Evolutionary conservation across 2,113 vertebrate species (phyloP).

Genomic region (rabbit (Oryctolagus cuniculus)): mOryCun1.1 NC_091448.1:3043001-3043500

Average conservation of each 20-base stretch:
- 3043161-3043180: too few species aligned
- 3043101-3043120: neutral
- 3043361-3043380: slow-evolving; percentile 88
- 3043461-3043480: neutral
- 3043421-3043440: slow-evolving; percentile 84
- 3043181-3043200: too few species aligned
- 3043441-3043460: accelerated
- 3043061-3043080: too few species aligned
- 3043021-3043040: accelerated
- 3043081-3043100: too few species aligned
- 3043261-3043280: accelerated
- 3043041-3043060: too few species aligned
- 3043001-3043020: too few species aligned
- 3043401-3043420: slow-evolving; percentile 90
- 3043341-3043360: slow-evolving; percentile 89
- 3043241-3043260: accelerated
- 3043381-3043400: slow-evolving; percentile 88
- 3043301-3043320: slow-evolving; percentile 89
- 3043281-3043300: slow-evolving; percentile 90
- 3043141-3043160: accelerated
- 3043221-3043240: too few species aligned
- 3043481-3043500: neutral
- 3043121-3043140: too few species aligned
- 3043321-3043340: slow-evolving; percentile 91
- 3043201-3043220: too few species aligned